A percentile compares a stretch with the other conserved stretches of the same genome.
phyloP scores from a whole-genome alignment of 2,888 invertebrate species.

The Eristalis tenax region DNA sequence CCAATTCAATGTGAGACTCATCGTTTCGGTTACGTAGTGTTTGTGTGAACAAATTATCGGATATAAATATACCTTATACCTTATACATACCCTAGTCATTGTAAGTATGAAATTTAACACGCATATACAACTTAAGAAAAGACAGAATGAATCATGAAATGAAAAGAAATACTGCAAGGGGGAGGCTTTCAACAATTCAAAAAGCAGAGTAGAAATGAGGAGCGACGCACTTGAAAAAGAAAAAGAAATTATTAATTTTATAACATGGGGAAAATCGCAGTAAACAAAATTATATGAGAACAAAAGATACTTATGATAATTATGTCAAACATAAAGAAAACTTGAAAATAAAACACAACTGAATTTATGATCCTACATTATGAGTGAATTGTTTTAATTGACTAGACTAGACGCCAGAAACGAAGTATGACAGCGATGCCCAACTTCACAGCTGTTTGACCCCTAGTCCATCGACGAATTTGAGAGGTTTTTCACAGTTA shows the following conservation, averaged over 20 bases:
- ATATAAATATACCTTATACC: slow-evolving; percentile 36
- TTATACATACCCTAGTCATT: slow-evolving; percentile 43
- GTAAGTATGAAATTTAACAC: slow-evolving; percentile 19
- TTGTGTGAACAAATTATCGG: slow-evolving; percentile 40
- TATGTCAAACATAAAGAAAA: neutral
- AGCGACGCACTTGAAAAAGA: too few species aligned
- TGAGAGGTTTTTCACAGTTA: too few species aligned
- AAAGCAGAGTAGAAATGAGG: neutral
- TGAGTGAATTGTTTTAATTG: neutral
- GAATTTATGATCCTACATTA: neutral
- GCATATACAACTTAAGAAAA: neutral
- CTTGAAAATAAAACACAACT: neutral
- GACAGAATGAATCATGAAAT: neutral
- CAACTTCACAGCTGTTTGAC: too few species aligned
- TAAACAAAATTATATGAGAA: neutral
- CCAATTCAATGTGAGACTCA: slow-evolving; percentile 15
- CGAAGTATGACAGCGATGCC: too few species aligned
- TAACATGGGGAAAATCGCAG: neutral
- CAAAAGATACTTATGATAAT: neutral
- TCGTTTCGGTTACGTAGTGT: slow-evolving; percentile 26
- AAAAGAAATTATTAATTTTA: neutral
- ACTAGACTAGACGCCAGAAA: too few species aligned
- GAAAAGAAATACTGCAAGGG: neutral
- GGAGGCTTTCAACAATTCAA: neutral
- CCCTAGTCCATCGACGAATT: too few species aligned